Evolutionary conservation across 1,140 invertebrate genomes (phyloP).

Genomic region (Tetramorium simillimum): DNA sequence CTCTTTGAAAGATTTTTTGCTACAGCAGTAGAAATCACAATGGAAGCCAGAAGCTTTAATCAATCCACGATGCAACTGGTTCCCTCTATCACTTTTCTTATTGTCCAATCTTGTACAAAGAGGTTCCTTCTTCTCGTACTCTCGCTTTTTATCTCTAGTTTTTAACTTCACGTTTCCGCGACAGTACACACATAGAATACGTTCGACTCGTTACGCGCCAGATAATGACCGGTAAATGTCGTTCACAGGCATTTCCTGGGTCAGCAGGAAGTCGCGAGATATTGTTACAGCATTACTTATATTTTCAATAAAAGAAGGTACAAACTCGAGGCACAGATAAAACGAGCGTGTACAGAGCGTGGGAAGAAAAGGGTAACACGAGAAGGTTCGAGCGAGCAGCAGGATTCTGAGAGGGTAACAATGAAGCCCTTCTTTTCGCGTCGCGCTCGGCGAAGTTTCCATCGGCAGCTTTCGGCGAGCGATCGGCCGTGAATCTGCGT

Average conservation of each 20-base stretch:
- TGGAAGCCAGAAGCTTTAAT: constrained; percentile 27
- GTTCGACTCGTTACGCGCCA: constrained; percentile 61
- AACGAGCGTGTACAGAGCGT: not conserved
- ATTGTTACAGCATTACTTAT: constrained; percentile 64
- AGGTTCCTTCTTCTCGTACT: not conserved
- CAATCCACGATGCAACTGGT: constrained; percentile 48
- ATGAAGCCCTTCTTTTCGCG: constrained; percentile 70
- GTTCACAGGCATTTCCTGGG: constrained; percentile 46
- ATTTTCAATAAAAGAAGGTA: not conserved
- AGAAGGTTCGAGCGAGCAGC: constrained; percentile 40
- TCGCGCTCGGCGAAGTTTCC: constrained; percentile 73
- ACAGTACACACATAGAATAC: constrained; percentile 34
- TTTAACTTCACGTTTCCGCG: constrained; percentile 41
- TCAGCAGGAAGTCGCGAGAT: constrained; percentile 49
- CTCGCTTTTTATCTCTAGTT: constrained; percentile 2
- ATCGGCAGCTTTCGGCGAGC: constrained; percentile 72
- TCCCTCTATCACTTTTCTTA: not conserved
- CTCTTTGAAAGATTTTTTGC: not conserved
- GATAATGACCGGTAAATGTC: constrained; percentile 62
- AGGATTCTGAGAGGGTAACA: constrained; percentile 64
- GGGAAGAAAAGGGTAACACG: constrained; percentile 10
- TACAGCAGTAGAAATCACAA: constrained; percentile 28
- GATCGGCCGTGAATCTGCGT: constrained; percentile 76
- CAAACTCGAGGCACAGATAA: not conserved
- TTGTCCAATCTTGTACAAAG: constrained; percentile 38